Evolutionary conservation across 2,888 invertebrate genomes (phyloP), one percentile per base, ranked within the genome.

Genomic region (Deilephila elpenor): DNA sequence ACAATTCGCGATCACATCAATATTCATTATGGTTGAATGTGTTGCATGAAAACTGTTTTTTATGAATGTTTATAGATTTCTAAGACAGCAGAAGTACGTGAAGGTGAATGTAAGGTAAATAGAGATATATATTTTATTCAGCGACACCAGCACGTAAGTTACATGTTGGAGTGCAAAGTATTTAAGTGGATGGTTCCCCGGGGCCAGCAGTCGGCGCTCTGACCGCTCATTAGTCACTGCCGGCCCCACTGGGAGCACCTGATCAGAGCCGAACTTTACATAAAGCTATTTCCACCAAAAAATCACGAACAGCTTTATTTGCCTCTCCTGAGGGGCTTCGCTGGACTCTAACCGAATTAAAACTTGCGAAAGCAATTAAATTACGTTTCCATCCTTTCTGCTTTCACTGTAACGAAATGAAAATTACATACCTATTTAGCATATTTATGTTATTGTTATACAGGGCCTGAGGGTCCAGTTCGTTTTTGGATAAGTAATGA

Each of bases 191-290:
- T 73, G 74, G 79, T 80, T 85, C 84, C 86, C 71, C 70, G 77
- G 79, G 86, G 78, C 75, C 74, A 72, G 77, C 85, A 87, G 84
- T 89, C 88, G 83, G 81, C 86, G 81, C 84, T 75, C 82, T 84
- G 83, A 86, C 88, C 89, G 84, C 88, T 89, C 89, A 88, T 90
- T 90, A 89, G 85, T 89, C 88, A 87, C 81, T 82, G 78, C 78
- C 77, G 72, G 59, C 34, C 80, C 82, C 83, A 75, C 76, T 62
- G 84, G 82, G 84, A 82, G 76, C 83, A 87, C 86, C 88, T 87
- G 86, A 86, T 87, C 83, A 79, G 74, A 70, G 73, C 82, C 80
- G 77, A 85, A 83, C 83, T 86, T 84, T 81, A 79, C 83, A 78
- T 80, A 77, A 82, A 82, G 81, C 82, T 82, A 85, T 86, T 84